Conservation (phyloP, 2,113 vertebrate genomes). For the Oreotrochilus melanogaster region DNA sequence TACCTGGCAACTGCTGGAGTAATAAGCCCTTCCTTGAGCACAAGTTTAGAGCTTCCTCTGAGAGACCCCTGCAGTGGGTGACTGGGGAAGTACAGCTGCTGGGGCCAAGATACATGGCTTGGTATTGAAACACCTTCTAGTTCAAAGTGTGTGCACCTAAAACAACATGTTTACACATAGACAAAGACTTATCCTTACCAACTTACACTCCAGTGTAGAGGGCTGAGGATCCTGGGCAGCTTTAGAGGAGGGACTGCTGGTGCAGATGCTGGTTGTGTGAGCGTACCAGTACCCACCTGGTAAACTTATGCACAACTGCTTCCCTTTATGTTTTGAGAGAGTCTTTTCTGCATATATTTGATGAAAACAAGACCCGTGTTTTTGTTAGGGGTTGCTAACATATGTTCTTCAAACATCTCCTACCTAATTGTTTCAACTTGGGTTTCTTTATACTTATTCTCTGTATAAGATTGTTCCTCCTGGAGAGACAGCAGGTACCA, state of each 20-base stretch:
- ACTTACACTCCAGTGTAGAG: neutral
- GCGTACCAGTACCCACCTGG: neutral
- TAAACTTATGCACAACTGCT: neutral
- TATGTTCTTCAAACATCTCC: neutral
- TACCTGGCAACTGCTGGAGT: neutral
- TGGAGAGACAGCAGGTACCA: neutral
- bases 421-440: neutral
- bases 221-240: neutral
- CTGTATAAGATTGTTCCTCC: neutral
- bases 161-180: neutral
- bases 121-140: neutral
- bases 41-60: neutral
- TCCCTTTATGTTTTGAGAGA: neutral
- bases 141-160: neutral
- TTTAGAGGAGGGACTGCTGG: neutral
- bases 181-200: neutral
- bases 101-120: neutral
- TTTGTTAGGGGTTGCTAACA: neutral
- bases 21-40: neutral
- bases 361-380: neutral
- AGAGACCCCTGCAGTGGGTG: neutral
- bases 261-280: neutral
- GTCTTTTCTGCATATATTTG: neutral
- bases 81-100: neutral
- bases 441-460: neutral